These are phyloP conservation scores for Dicyrtomina minuta DNA, from an alignment of 2,888 invertebrate genomes.

Conservation along the genomic window DNA sequence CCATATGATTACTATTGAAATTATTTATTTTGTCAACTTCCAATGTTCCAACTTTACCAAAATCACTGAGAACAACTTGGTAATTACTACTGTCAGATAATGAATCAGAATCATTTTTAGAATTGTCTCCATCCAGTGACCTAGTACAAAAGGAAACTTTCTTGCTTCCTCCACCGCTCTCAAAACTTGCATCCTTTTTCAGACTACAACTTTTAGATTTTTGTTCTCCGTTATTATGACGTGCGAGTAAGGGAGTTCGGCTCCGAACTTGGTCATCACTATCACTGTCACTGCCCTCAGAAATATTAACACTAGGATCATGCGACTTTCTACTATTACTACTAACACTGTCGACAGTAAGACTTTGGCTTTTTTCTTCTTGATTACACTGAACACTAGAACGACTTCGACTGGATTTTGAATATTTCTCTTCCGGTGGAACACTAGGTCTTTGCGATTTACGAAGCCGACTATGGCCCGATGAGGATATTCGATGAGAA, in stretches of 20 bases:
- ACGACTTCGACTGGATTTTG: background rate
- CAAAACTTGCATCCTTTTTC: conserved; percentile 33
- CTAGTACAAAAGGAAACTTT: conserved; percentile 49
- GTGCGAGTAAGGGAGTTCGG: conserved; percentile 32
- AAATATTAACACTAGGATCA: background rate
- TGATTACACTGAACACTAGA: background rate
- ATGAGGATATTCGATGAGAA: conserved; percentile 3
- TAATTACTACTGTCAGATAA: background rate
- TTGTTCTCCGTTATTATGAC: conserved; percentile 19
- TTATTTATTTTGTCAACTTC: conserved; percentile 9
- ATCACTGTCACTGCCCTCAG: conserved; percentile 49
- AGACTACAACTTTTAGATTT: conserved; percentile 36
- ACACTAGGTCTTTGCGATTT: background rate
- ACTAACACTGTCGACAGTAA: too few relatives aligned
- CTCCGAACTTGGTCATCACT: conserved; percentile 46
- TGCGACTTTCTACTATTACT: too few relatives aligned
- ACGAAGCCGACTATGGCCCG: conserved; percentile 1
- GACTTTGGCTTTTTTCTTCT: too few relatives aligned
- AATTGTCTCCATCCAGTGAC: conserved; percentile 39
- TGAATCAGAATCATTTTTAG: conserved; percentile 5
- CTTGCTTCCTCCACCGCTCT: conserved; percentile 37
- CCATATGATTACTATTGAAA: background rate
- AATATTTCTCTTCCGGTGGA: background rate
- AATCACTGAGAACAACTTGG: conserved; percentile 8
- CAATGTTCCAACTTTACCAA: background rate